Base-by-base conservation (phyloP, 2,113 vertebrate species). In the Montifringilla adamsi region DNA sequence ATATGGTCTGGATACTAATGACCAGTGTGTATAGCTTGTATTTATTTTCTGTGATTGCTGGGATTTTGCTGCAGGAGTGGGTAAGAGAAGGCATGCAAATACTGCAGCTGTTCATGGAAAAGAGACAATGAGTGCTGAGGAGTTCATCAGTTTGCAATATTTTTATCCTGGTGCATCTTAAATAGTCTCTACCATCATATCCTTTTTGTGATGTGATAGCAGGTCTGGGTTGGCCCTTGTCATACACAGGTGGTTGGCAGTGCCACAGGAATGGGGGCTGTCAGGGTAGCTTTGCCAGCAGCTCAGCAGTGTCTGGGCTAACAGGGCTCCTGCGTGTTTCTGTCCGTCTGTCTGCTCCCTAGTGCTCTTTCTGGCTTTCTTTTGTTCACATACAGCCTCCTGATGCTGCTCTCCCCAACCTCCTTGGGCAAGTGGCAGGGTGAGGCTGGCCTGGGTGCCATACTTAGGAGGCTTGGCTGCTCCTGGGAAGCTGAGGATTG, bases 311-410 rank as follows among this genome's bases (percentile, higher is more conserved):
- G 8, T 13, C 30, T 31, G 52, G 47, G 33, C 47, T 81, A 0
- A 2, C 20, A 55, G 59, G 21, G 20, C 18, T 55, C 70, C 43
- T 62, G 28, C 0, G 0, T 1, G 1, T 68, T 33, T 1, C 35
- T 49, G 23, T 46, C 35, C 0, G 0, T 37, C 63, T 64, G 7
- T n/a, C 3, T 9, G 15, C 28, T 84, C 27, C 35, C 30, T 18
- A 5, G 10, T 50, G 28, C 56, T 72, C 35, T 83, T 24, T 11
- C 41, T 77, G 77, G 30, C 31, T 56, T 70, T 30, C 7, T 50
- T 49, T 60, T 75, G 17, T 18, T 31, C 15, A 13, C 37, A 63
- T 20, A 8, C 37, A 66, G 30, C 21, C 33, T 85, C 19, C 67
- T 83, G 19, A 5, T 12, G 15, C 56, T 67, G 52, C 17, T 17